A percentile compares a stretch with the other conserved stretches of the same genome.
These are phyloP conservation scores for Laterallus jamaicensis DNA, from an alignment of 2,113 vertebrate species.

Conservation along the genomic window DNA sequence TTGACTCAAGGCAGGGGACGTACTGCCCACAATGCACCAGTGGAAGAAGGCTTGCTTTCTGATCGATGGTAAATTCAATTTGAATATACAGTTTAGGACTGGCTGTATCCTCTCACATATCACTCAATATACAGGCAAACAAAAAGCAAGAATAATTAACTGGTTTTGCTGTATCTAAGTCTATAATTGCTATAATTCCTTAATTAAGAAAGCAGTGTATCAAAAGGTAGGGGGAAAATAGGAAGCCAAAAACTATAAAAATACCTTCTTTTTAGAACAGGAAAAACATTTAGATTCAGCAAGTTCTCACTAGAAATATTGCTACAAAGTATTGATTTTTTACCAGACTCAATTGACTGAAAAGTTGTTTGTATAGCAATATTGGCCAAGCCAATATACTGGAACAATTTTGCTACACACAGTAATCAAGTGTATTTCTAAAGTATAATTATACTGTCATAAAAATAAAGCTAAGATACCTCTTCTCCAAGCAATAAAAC, in stretches of 20 bases:
- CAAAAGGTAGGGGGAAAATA: slow-evolving; percentile 34
- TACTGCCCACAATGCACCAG: background rate
- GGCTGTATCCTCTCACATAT: background rate
- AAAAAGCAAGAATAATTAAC: background rate
- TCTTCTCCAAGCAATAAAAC: slow-evolving; percentile 81
- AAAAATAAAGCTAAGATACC: slow-evolving; percentile 92
- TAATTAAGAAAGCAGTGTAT: background rate
- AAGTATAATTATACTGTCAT: slow-evolving; percentile 96
- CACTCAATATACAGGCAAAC: background rate
- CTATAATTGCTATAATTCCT: background rate
- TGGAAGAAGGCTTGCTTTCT: background rate
- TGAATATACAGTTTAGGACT: background rate
- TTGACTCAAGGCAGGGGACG: background rate
- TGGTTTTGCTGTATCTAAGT: background rate
- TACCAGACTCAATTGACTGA: slow-evolving; percentile 93
- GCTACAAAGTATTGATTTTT: slow-evolving; percentile 92
- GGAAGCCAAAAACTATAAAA: slow-evolving; percentile 46
- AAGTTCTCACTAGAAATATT: slow-evolving; percentile 82
- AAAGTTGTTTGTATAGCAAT: slow-evolving; percentile 98
- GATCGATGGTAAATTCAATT: background rate
- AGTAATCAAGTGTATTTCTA: slow-evolving; percentile 92
- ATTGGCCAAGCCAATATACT: slow-evolving; percentile 91
- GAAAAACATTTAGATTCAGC: slow-evolving; percentile 82
- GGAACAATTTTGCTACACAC: slow-evolving; percentile 83
- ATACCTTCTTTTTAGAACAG: slow-evolving; percentile 49